A percentile compares a stretch with the other conserved stretches of the same genome.
Evolutionary conservation across 1,140 invertebrate species (phyloP).

Genomic region (Pentalonia nigronervosa): DNA sequence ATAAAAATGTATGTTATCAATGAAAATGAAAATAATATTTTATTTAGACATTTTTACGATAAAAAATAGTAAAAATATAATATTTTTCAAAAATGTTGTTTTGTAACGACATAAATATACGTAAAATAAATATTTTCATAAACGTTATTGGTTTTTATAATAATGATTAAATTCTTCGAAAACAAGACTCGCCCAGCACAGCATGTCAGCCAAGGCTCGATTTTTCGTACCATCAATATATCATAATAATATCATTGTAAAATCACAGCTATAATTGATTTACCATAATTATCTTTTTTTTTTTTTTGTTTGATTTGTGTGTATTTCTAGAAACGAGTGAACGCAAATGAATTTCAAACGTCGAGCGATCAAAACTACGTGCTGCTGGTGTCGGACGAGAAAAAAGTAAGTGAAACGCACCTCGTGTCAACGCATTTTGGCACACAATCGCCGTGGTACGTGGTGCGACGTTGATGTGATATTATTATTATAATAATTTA

Average conservation of each 20-base stretch:
- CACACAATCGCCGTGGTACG: background rate
- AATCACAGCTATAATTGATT: too few relatives aligned
- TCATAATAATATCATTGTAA: too few relatives aligned
- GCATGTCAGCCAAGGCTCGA: too few relatives aligned
- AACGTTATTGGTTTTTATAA: too few relatives aligned
- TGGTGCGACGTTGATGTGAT: background rate
- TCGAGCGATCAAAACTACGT: constrained; percentile 80
- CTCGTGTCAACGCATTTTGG: background rate
- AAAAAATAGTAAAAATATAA: too few relatives aligned
- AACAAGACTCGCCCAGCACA: too few relatives aligned
- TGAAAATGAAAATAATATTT: background rate
- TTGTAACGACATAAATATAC: too few relatives aligned
- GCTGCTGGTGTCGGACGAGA: constrained; percentile 74
- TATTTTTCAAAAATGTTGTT: too few relatives aligned
- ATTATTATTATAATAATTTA: background rate
- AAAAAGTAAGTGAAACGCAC: constrained; percentile 63
- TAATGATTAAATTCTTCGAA: too few relatives aligned
- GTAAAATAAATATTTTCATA: too few relatives aligned
- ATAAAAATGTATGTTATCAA: background rate
- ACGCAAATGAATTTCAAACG: constrained; percentile 77
- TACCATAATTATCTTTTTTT: background rate
- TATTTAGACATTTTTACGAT: background rate
- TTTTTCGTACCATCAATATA: too few relatives aligned
- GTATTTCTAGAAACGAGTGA: constrained; percentile 72
- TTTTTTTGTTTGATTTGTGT: background rate